These are phyloP conservation scores for Thecocarcelia acutangulata DNA, from an alignment of 2,888 invertebrate genomes.

Conservation along the genomic window DNA sequence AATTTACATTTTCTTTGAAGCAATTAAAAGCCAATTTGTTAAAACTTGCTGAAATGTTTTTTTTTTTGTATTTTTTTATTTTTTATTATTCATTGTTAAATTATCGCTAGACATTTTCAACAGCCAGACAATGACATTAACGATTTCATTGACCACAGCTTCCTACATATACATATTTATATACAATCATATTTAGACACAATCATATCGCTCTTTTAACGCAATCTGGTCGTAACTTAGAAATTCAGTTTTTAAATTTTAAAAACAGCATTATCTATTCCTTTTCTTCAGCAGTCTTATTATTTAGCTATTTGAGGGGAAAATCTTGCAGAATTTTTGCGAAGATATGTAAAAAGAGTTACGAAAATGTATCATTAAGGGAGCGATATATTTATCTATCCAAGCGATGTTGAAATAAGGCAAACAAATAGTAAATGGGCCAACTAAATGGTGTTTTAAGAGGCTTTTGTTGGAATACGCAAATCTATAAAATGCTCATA, in stretches of 20 bases:
- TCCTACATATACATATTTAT: no score
- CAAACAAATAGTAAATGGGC: slow-evolving; percentile 41
- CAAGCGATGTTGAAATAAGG: slow-evolving; percentile 36
- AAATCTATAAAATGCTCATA: slow-evolving; percentile 20
- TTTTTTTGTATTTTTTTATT: slow-evolving; percentile 5
- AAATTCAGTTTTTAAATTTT: no score
- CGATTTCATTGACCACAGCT: slow-evolving; percentile 35
- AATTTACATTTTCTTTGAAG: slow-evolving; percentile 28
- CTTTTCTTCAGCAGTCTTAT: no score
- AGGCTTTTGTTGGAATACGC: slow-evolving; percentile 16
- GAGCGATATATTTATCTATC: background rate
- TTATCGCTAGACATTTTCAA: slow-evolving; percentile 25
- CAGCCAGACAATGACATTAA: slow-evolving; percentile 33
- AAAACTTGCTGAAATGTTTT: slow-evolving; percentile 50
- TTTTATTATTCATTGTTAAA: slow-evolving; percentile 45
- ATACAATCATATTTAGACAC: no score
- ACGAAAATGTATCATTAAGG: no score
- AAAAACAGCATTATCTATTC: no score
- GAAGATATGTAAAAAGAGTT: no score
- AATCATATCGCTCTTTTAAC: no score
- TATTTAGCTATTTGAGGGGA: no score
- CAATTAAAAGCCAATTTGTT: slow-evolving; percentile 64
- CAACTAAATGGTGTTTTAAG: slow-evolving; percentile 16
- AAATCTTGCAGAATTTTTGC: no score
- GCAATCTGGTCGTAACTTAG: no score